Base-by-base conservation (phyloP, 2,888 invertebrate species). In the Drosophila fungiperda region DNA sequence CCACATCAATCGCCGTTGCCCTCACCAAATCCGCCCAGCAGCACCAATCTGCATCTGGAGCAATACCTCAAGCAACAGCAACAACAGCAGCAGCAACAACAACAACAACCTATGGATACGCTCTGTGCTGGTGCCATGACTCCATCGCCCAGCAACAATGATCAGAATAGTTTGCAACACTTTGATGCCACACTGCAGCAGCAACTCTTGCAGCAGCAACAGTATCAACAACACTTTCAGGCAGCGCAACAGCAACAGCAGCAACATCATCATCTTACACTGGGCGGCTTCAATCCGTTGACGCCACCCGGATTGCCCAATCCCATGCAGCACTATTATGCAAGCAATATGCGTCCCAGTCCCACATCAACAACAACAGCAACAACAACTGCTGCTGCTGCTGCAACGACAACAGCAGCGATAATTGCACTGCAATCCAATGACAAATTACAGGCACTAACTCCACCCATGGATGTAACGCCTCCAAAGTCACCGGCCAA, bases 301-400 rank as follows among this genome's bases (percentile, higher is more conserved):
- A 95, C 95, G 8, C 95, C 95, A 0, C 95, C 95, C 0, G 94
- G 94, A 9, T 94, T 95, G 69, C 93, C 93, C 38, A 91, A 90
- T 74, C 92, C 93, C 26, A 65, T 86, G 80, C 89, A 81, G 73
- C 77, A 91, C 75, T 92, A 88, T 65, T 92, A 91, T 57, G 76
- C 75, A 26, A 68, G 66, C 48, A 80, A 64, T 36, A 67, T 86
- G 72, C 87, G 84, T 3, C 90, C 87, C 53, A 92, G 87, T 50
- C 87, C 88, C 5, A 73, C 73, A 38, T 59, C 66, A 15, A 20
- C 74, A 9, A 32, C 80, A 48, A 2, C 48, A 8, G 35, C 53
- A 9, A 53, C 65, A 5, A 45, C 55, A 6, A 52, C 67, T n/a
- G 35, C 75, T 20, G 55, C 63, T 50, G 29, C 17, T 29, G 62